Conservation (phyloP, 2,888 invertebrate species). For the Zhuqinia jingwanae region DNA sequence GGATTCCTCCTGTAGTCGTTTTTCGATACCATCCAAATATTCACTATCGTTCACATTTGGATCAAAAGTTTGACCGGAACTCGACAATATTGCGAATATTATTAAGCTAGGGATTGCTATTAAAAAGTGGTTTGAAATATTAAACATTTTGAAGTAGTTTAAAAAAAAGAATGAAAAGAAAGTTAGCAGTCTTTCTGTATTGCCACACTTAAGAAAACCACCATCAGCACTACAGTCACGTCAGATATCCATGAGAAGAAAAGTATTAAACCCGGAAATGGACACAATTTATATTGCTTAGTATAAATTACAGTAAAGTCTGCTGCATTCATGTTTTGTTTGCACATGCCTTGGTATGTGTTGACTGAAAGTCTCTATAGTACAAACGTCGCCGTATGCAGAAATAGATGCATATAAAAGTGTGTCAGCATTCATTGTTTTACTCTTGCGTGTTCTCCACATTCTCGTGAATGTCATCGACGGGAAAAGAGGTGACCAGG, state of each 20-base stretch:
- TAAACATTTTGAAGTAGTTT: slow-evolving; percentile 21
- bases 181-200: too few relatives aligned
- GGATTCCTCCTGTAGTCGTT: slow-evolving; percentile 68
- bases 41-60: slow-evolving; percentile 73
- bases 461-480: not conserved
- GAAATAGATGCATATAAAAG: too few relatives aligned
- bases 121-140: not conserved
- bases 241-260: not conserved
- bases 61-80: slow-evolving; percentile 72
- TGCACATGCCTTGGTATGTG: not conserved
- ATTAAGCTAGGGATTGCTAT: too few relatives aligned
- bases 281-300: not conserved
- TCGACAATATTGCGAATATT: not conserved
- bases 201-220: not conserved
- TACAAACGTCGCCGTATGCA: too few relatives aligned
- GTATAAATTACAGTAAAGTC: too few relatives aligned
- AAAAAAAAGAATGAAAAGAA: too few relatives aligned
- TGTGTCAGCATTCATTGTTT: too few relatives aligned
- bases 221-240: not conserved
- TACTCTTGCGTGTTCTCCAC: not conserved
- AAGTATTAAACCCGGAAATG: slow-evolving; percentile 9
- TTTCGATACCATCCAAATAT: slow-evolving; percentile 73
- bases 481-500: slow-evolving; percentile 12
- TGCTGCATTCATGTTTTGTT: not conserved
- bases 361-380: too few relatives aligned